Percentiles rank a stretch among this genome's conserved stretches.
Conservation (phyloP, 2,797 vertebrate genomes). For the Acrossocheilus wenchowensis region DNA sequence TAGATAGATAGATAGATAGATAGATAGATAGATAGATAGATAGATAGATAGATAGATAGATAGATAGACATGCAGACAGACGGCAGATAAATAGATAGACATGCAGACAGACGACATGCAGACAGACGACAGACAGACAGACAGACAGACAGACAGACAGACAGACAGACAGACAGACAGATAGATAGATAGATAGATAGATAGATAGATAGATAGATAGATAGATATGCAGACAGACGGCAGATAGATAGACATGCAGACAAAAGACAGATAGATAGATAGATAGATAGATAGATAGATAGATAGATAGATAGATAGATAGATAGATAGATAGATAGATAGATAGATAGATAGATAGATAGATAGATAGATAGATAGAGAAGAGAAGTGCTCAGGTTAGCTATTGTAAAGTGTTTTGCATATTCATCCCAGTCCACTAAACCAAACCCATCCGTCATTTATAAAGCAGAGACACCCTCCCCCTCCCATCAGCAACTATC, state of each 20-base stretch:
- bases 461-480: conserved; percentile 45
- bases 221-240: not conserved
- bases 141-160: too few relatives aligned
- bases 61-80: not conserved
- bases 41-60: too few relatives aligned
- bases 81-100: not conserved
- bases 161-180: not conserved
- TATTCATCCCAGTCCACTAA: conserved; percentile 23
- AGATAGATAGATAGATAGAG: not conserved
- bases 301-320: not conserved
- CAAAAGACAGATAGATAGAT: too few relatives aligned
- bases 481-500: conserved; percentile 58
- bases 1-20: not conserved
- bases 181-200: not conserved
- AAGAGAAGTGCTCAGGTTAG: not conserved
- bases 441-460: conserved; percentile 70
- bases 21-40: not conserved
- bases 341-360: not conserved
- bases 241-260: not conserved
- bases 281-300: too few relatives aligned
- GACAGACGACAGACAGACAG: not conserved
- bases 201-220: too few relatives aligned
- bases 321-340: not conserved
- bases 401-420: not conserved
- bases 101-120: too few relatives aligned